Percentiles rank a stretch among this genome's conserved stretches.
phyloP scores from a whole-genome alignment of 2,797 vertebrate species.

The Phoeniculus purpureus region DNA sequence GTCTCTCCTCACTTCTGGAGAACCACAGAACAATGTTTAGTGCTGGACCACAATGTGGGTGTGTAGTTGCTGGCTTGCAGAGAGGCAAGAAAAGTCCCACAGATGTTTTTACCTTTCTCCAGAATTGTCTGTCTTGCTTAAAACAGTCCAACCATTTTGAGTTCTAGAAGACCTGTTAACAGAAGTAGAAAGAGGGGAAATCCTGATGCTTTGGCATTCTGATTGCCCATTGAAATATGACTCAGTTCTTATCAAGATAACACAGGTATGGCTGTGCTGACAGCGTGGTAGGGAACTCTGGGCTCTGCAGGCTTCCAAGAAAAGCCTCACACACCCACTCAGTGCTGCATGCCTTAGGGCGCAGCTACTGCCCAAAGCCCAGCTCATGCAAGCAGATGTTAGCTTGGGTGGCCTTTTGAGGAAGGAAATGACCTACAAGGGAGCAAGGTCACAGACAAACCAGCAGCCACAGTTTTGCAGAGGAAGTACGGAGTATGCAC shows the following conservation, averaged over 20 bases:
- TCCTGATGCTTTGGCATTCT: background rate
- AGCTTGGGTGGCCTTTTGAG: background rate
- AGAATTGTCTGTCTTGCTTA: slow-evolving; percentile 6
- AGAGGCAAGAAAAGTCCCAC: background rate
- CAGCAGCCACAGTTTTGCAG: background rate
- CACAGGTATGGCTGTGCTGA: background rate
- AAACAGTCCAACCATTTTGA: background rate
- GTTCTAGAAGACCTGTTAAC: background rate
- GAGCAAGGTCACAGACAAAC: background rate
- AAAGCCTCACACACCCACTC: background rate
- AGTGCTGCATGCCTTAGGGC: background rate
- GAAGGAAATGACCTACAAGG: slow-evolving; percentile 47
- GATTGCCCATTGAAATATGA: background rate
- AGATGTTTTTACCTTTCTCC: background rate
- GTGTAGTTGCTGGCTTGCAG: background rate
- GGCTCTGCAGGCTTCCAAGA: background rate
- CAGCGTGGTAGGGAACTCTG: fast-evolving
- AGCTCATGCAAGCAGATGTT: fast-evolving
- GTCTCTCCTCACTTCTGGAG: background rate
- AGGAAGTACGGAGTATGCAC: background rate
- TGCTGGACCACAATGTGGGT: background rate
- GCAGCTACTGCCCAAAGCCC: background rate
- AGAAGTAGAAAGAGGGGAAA: background rate
- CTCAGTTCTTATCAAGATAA: background rate
- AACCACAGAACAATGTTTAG: background rate